Conservation (phyloP, 2,113 vertebrate species). For the Seriola rivoliana region DNA sequence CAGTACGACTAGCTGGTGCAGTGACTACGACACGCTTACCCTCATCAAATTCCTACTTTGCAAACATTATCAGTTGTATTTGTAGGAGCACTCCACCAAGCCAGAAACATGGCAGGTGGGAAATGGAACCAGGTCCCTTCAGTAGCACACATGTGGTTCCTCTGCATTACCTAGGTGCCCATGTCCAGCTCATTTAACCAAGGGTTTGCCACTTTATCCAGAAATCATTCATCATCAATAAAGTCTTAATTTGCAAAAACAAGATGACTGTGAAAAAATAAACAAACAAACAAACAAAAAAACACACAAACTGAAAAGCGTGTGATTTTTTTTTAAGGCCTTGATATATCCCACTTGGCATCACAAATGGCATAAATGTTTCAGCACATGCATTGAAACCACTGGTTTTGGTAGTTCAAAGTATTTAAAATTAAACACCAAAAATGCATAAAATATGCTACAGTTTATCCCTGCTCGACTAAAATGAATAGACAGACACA, state of each 20-base stretch:
- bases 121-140: slow-evolving; percentile 7
- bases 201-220: neutral
- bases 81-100: neutral
- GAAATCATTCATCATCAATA: neutral
- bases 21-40: neutral
- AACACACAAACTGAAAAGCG: neutral
- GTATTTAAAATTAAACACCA: slow-evolving; percentile 17
- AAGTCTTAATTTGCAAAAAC: neutral
- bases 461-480: neutral
- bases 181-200: slow-evolving; percentile 7
- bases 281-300: too few species aligned
- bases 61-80: slow-evolving; percentile 12
- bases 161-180: neutral
- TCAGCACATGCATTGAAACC: neutral
- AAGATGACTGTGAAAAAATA: neutral
- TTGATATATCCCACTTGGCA: neutral
- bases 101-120: slow-evolving; percentile 29
- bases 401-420: neutral
- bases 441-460: slow-evolving; percentile 19
- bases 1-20: neutral
- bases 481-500: neutral
- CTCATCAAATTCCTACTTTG: slow-evolving; percentile 14
- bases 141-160: neutral
- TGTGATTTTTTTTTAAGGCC: neutral
- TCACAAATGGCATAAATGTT: slow-evolving; percentile 17